These are phyloP conservation scores for Junonia oenone DNA, from an alignment of 2,888 invertebrate genomes.

Conservation along the genomic window DNA sequence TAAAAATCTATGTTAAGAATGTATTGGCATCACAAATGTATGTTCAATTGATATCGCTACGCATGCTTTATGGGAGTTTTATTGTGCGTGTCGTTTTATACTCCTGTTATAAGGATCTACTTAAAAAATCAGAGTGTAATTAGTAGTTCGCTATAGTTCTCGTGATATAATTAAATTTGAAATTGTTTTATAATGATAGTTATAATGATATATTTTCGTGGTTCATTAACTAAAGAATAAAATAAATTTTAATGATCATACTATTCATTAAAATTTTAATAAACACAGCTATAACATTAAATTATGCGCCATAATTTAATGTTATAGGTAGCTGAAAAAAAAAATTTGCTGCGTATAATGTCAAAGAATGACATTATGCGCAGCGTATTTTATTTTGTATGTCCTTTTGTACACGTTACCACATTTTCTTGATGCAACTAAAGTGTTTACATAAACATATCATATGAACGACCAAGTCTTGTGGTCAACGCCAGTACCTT, in stretches of 20 bases:
- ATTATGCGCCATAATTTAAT: too few relatives aligned
- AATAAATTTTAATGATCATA: too few relatives aligned
- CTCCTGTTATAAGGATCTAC: background rate
- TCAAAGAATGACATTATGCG: too few relatives aligned
- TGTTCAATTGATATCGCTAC: conserved; percentile 10
- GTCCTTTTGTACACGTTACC: too few relatives aligned
- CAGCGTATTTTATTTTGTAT: too few relatives aligned
- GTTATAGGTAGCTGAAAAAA: too few relatives aligned
- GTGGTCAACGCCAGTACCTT: conserved; percentile 19
- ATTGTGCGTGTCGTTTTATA: background rate
- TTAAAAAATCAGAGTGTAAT: background rate
- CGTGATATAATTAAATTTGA: background rate
- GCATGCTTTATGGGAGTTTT: background rate
- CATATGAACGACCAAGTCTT: conserved; percentile 1
- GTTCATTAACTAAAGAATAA: too few relatives aligned
- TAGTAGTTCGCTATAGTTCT: background rate
- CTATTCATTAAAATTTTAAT: too few relatives aligned
- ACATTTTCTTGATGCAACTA: background rate
- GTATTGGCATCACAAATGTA: conserved; percentile 18
- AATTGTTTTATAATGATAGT: background rate
- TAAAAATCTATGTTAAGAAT: conserved; percentile 26
- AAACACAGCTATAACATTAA: too few relatives aligned
- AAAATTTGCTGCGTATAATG: too few relatives aligned
- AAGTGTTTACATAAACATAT: conserved; percentile 1
- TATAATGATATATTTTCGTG: too few relatives aligned